Evolutionary conservation across 30 jellyfish, hydroid and myxozoan genomes (phyloP), one percentile per base, ranked within the genome.

Genomic region (Sanderia malayensis): DNA sequence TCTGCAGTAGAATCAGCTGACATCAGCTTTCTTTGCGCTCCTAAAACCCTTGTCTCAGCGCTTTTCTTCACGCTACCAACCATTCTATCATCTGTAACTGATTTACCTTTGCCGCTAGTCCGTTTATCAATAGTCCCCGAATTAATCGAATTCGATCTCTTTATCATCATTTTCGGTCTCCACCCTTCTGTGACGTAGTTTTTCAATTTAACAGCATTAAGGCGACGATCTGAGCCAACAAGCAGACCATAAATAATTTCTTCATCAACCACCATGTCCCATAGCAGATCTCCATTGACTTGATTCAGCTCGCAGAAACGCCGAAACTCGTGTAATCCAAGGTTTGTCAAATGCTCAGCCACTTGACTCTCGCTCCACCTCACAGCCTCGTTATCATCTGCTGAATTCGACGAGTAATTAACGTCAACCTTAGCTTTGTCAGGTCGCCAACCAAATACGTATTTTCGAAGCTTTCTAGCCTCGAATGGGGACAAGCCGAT

Each of bases 361-460:
- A 89, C 97, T 47, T 83, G 96, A 27, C 27, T 60, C 44, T 83
- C 96, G 49, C 71, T 73, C 97, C 97, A 89, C 4, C 69, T 74
- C 32, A 68, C 32, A 13, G 97, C 94, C 47, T 89, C 94, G 44
- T 24, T 46, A 68, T 77, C 61, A 29, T 66, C 72, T 31, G 81
- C 82, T 18, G 61, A 72, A 47, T 70, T 55, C 10, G 44, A 61
- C 19, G 58, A 78, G 25, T 61, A 44, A 21, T 70, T 65, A 21
- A 37, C 30, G 44, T 41, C 27, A 23, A 71, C 62, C 32, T 76
- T 30, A 58, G 63, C 41, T 2, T 57, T 23, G 31, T 89, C 97
- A 0, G 97, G 96, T 25, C 97, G 78, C 97, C 97, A 89, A 10
- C 97, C 97, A 55, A 89, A 89, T 0, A 76, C 94, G 59, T 74